Conservation (phyloP, 2,888 invertebrate species). For the Chrysodeixis includens region DNA sequence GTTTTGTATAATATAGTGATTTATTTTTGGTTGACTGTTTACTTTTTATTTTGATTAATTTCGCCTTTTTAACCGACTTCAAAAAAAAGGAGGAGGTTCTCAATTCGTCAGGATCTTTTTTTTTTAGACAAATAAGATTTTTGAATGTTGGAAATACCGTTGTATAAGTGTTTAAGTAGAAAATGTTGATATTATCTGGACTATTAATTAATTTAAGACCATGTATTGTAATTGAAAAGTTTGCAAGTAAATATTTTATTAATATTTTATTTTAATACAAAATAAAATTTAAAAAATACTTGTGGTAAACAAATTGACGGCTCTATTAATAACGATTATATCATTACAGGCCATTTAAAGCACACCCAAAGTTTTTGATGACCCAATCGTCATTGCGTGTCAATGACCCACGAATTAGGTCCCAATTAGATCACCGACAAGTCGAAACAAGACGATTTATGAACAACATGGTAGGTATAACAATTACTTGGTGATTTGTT, state of each 20-base stretch:
- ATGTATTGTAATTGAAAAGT: too few relatives aligned
- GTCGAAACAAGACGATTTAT: background rate
- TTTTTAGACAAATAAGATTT: too few relatives aligned
- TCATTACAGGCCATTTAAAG: background rate
- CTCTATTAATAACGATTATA: background rate
- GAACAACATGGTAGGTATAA: background rate
- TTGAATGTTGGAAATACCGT: too few relatives aligned
- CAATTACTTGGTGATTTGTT: background rate
- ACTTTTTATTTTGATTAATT: background rate
- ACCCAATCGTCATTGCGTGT: background rate
- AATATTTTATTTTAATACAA: too few relatives aligned
- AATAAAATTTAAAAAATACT: too few relatives aligned
- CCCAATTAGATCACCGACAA: conserved; percentile 1
- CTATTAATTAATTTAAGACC: too few relatives aligned
- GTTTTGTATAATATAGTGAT: background rate
- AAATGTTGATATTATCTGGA: too few relatives aligned
- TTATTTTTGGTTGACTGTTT: background rate
- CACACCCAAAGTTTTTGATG: background rate
- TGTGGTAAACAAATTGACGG: background rate
- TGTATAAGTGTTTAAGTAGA: too few relatives aligned
- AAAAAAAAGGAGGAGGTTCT: too few relatives aligned
- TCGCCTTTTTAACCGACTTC: too few relatives aligned
- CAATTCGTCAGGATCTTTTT: too few relatives aligned
- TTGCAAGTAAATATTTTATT: too few relatives aligned
- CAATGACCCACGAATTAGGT: background rate